Evolutionary conservation across 37 sponge, comb jelly and placozoan species (phyloP).

Genomic region (Geodia barretti): DNA sequence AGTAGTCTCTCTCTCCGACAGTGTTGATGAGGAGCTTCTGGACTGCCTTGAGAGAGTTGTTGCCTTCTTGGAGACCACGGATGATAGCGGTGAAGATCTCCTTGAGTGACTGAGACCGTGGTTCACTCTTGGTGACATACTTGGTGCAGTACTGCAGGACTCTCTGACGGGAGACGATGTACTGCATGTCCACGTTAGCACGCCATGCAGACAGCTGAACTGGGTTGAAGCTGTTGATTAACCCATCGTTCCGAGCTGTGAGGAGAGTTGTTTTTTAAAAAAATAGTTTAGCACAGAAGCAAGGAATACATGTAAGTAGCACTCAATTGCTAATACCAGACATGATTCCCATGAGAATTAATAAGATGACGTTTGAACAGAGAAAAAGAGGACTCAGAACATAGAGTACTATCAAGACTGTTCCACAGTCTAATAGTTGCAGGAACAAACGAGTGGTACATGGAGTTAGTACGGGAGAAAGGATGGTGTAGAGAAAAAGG

Average conservation of each 20-base stretch:
- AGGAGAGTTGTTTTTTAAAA: no score
- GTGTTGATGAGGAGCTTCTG: constrained; percentile 30
- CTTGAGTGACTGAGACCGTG: constrained; percentile 42
- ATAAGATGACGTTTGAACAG: no score
- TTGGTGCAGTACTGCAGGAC: constrained; percentile 32
- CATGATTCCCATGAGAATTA: no score
- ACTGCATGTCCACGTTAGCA: constrained; percentile 69
- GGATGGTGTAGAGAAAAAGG: no score
- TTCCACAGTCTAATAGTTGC: no score
- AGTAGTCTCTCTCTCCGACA: constrained; percentile 13
- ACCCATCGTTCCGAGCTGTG: constrained; percentile 45
- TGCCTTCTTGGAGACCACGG: constrained; percentile 6
- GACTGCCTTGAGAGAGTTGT: constrained; percentile 31
- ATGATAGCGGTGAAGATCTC: constrained; percentile 18
- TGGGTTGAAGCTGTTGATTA: constrained; percentile 54
- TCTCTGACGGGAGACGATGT: constrained; percentile 29
- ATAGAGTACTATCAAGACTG: no score
- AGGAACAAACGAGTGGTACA: no score
- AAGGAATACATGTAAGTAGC: no score
- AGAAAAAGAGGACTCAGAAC: no score
- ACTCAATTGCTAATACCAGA: no score
- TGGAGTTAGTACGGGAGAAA: no score
- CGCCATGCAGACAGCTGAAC: constrained; percentile 51
- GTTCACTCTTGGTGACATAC: constrained; percentile 48
- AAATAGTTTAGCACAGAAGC: no score